Evolutionary conservation across 2,797 vertebrate genomes (phyloP).

Genomic region (Petrocephalus sullivani): DNA sequence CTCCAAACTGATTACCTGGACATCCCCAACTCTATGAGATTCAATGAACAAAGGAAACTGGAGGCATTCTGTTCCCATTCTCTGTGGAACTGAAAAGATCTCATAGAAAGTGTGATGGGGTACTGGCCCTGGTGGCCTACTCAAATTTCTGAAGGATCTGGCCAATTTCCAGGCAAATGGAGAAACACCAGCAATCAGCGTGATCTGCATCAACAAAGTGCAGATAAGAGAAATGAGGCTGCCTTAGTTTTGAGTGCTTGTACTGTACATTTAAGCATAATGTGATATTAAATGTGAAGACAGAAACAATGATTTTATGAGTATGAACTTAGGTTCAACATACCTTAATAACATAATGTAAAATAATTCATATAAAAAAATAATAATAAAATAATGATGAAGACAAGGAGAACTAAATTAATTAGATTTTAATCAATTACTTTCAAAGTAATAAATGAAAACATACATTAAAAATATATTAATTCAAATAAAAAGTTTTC

Average conservation of each 20-base stretch:
- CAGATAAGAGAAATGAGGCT: slow-evolving; percentile 39
- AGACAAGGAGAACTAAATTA: background rate
- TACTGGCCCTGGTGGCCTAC: slow-evolving; percentile 42
- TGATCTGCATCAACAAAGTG: slow-evolving; percentile 32
- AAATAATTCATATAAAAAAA: background rate
- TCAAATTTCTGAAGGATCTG: slow-evolving; percentile 46
- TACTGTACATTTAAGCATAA: background rate
- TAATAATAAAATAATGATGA: background rate
- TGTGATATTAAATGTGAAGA: background rate
- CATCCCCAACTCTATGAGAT: slow-evolving; percentile 48
- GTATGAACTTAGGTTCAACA: background rate
- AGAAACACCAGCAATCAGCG: slow-evolving; percentile 41
- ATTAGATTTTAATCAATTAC: background rate
- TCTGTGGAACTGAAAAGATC: slow-evolving; percentile 42
- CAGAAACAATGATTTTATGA: background rate
- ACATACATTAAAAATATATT: background rate
- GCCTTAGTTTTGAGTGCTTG: slow-evolving; percentile 34
- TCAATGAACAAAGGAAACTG: slow-evolving; percentile 23
- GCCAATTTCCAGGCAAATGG: slow-evolving; percentile 48
- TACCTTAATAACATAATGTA: background rate
- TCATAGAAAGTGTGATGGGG: slow-evolving; percentile 53
- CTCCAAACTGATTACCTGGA: slow-evolving; percentile 42
- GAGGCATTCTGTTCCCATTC: slow-evolving; percentile 22
- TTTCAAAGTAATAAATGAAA: background rate
- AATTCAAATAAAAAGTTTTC: too few species aligned